These are phyloP conservation scores for Lucinisca nassula DNA, from an alignment of 2,888 invertebrate species.

Conservation along the genomic window DNA sequence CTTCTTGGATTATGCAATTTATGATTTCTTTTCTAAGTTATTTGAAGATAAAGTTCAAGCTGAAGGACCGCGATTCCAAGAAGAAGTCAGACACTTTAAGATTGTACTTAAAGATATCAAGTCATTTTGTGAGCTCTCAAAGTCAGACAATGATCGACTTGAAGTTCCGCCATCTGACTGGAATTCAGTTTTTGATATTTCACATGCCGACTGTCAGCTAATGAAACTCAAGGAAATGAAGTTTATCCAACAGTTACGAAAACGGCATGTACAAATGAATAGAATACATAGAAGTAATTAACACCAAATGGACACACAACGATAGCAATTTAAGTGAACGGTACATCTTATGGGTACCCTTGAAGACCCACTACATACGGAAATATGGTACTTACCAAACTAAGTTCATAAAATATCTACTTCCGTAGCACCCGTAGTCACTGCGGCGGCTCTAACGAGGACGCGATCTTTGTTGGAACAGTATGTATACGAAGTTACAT, in stretches of 20 bases:
- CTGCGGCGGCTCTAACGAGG: too few species aligned
- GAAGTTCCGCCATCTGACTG: conserved; percentile 25
- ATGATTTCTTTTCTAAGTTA: conserved; percentile 14
- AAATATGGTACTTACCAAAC: too few species aligned
- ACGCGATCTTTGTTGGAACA: too few species aligned
- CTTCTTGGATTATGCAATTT: conserved; percentile 53
- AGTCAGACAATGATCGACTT: background rate
- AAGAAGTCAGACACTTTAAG: conserved; percentile 23
- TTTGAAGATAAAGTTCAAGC: background rate
- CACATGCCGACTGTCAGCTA: conserved; percentile 34
- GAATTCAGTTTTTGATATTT: conserved; percentile 23
- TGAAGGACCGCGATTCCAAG: background rate
- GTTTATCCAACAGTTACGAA: conserved; percentile 5
- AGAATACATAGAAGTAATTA: too few species aligned
- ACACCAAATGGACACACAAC: too few species aligned
- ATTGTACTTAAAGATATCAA: background rate
- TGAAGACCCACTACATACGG: too few species aligned
- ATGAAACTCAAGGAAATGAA: conserved; percentile 41
- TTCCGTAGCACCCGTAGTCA: too few species aligned
- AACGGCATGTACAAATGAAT: background rate
- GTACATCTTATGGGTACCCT: too few species aligned
- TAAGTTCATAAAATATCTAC: too few species aligned
- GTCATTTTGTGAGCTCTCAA: conserved; percentile 14
- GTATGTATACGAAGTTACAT: too few species aligned
- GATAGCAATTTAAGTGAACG: too few species aligned